These are phyloP conservation scores for Cathartes aura DNA, from an alignment of 2,113 vertebrate genomes.

Conservation along the genomic window DNA sequence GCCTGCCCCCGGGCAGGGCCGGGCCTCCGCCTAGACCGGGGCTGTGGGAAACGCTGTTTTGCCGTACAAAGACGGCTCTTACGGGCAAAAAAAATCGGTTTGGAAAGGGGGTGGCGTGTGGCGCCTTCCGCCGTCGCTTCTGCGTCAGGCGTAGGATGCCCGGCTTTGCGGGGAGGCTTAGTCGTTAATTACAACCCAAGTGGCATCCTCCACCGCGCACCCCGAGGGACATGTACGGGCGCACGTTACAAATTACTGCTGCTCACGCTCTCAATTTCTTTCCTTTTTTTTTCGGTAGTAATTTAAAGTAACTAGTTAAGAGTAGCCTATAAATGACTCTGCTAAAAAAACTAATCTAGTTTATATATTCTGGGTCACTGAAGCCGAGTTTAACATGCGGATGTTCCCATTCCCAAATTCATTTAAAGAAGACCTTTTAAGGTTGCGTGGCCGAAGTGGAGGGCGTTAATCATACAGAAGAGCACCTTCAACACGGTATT, in stretches of 20 bases:
- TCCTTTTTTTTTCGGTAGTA: background rate
- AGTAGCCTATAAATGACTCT: constrained; percentile 60
- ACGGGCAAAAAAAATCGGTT: too few relatives aligned
- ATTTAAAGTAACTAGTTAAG: constrained; percentile 47
- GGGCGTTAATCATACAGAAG: background rate
- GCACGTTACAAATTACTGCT: background rate
- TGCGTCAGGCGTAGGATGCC: background rate
- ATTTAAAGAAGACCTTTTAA: background rate
- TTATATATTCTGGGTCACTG: constrained; percentile 30
- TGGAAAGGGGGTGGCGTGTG: too few relatives aligned
- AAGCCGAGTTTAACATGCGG: constrained; percentile 14
- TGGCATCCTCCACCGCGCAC: background rate
- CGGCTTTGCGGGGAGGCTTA: background rate
- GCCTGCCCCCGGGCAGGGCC: background rate
- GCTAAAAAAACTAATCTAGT: background rate
- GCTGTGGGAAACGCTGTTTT: background rate
- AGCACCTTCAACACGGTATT: background rate
- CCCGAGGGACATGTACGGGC: background rate
- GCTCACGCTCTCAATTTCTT: background rate
- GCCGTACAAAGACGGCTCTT: too few relatives aligned
- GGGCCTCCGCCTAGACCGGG: background rate
- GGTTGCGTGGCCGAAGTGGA: background rate
- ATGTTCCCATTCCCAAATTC: constrained; percentile 24
- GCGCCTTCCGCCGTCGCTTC: too few relatives aligned
- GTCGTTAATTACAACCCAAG: background rate